Base-by-base conservation (phyloP, 2,113 vertebrate genomes). In the Chionis minor region DNA sequence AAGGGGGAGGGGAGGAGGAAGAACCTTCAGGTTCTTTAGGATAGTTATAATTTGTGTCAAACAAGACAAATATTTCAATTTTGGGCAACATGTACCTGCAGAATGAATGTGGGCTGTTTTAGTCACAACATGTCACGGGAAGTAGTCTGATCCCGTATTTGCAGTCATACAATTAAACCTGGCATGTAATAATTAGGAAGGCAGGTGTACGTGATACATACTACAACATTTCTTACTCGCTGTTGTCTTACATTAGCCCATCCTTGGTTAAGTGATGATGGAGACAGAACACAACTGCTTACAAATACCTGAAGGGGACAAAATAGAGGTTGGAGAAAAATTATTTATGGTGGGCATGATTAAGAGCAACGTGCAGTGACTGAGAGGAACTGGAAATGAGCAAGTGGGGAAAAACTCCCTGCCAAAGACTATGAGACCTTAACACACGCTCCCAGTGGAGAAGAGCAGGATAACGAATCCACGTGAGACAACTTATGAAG, bases 171-270 rank as follows among this genome's bases (percentile, higher is more conserved):
- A 97, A 97, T 97, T 97, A 97, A 86, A 51, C 14, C 66, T 97
- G 97, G 96, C 96, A 97, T 65, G 83, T 94, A 96, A 49, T 97
- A 97, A 96, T 96, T 96, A 97, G 85, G 63, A 28, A 97, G 93
- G 91, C 94, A 96, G 84, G 91, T 85, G 94, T 58, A n/a, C 87
- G 77, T 24, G 8, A 88, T 66, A 70, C 73, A 62, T 45, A 61
- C 86, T 20, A 26, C 47, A 23, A 47, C 12, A 19, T 23, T 81
- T 55, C 3, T 35, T 38, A 18, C 28, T 45, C 66, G 86, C 71
- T 79, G 44, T 12, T 74, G 93, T 61, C 83, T 94, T 33, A 22
- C n/a, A 5, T 56, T 51, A 81, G 18, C 78, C 92, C 83, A 33
- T 59, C 40, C 90, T 21, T 3, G 69, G 78, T 40, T 26, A 74